phyloP scores from a whole-genome alignment of 1,140 invertebrate species.

The Achroia grisella region DNA sequence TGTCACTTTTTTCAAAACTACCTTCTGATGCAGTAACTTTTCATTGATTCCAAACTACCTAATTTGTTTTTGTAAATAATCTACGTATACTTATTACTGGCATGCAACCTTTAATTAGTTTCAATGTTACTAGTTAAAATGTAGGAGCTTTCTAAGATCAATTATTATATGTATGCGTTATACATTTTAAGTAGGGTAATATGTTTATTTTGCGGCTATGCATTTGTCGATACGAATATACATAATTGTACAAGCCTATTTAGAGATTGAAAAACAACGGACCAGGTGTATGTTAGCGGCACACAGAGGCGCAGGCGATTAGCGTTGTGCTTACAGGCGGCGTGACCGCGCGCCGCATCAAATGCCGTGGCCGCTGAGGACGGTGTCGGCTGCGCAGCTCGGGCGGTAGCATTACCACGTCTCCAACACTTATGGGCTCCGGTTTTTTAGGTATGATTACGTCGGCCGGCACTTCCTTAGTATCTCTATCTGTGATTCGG shows the following conservation, averaged over 20 bases:
- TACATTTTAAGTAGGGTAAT: too few relatives aligned
- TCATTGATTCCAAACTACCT: background rate
- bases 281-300: slow-evolving; percentile 61
- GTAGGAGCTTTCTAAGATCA: too few relatives aligned
- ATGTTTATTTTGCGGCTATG: too few relatives aligned
- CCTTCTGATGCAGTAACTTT: slow-evolving; percentile 2
- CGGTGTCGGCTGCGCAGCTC: slow-evolving; percentile 60
- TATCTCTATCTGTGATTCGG: slow-evolving; percentile 46
- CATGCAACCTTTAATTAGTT: too few relatives aligned
- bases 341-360: slow-evolving; percentile 60
- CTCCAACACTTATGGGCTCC: slow-evolving; percentile 52
- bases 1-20: background rate
- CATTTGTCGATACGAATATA: slow-evolving; percentile 10
- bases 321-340: slow-evolving; percentile 73
- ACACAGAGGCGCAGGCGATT: slow-evolving; percentile 61
- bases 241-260: slow-evolving; percentile 18
- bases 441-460: slow-evolving; percentile 31
- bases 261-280: slow-evolving; percentile 44
- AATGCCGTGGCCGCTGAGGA: slow-evolving; percentile 51
- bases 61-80: too few relatives aligned
- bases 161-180: too few relatives aligned
- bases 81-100: too few relatives aligned
- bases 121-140: too few relatives aligned
- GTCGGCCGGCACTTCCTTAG: slow-evolving; percentile 27
- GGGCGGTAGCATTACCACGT: slow-evolving; percentile 52